Evolutionary conservation across 1,140 invertebrate genomes (phyloP).

Genomic region (Dinoponera quadriceps): DNA sequence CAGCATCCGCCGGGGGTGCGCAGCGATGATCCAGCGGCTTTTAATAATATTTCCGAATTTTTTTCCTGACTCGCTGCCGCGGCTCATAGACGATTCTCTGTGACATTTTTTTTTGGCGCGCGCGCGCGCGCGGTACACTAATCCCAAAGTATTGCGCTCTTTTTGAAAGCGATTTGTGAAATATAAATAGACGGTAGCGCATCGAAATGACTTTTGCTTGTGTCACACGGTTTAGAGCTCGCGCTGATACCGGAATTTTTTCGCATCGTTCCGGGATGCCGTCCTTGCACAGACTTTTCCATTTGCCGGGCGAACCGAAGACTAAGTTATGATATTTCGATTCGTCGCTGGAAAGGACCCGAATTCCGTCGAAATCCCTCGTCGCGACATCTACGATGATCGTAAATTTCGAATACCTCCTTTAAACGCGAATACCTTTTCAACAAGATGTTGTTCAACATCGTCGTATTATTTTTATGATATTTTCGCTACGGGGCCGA

Average conservation of each 20-base stretch:
- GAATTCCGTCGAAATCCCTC: no score
- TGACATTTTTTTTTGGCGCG: constrained; percentile 69
- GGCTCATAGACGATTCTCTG: constrained; percentile 72
- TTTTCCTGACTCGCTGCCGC: constrained; percentile 60
- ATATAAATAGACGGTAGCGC: constrained; percentile 78
- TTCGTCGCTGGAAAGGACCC: not conserved
- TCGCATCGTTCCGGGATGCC: constrained; percentile 24
- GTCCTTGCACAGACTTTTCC: constrained; percentile 41
- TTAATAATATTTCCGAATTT: constrained; percentile 78
- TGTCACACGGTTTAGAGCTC: constrained; percentile 55
- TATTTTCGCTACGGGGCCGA: not conserved
- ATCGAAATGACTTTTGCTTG: constrained; percentile 77
- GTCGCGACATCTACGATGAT: no score
- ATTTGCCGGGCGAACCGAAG: constrained; percentile 31
- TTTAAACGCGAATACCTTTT: no score
- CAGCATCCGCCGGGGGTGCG: not conserved
- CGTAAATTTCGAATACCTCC: no score
- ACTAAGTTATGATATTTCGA: constrained; percentile 7
- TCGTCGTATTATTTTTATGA: not conserved
- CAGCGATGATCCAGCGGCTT: constrained; percentile 69
- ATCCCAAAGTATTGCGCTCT: constrained; percentile 79
- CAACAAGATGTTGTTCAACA: not conserved
- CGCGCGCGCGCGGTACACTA: constrained; percentile 60
- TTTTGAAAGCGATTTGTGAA: constrained; percentile 80
- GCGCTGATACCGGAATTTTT: constrained; percentile 51